phyloP scores from a whole-genome alignment of 2,113 vertebrate genomes.

The Cephalopterus ornatus region DNA sequence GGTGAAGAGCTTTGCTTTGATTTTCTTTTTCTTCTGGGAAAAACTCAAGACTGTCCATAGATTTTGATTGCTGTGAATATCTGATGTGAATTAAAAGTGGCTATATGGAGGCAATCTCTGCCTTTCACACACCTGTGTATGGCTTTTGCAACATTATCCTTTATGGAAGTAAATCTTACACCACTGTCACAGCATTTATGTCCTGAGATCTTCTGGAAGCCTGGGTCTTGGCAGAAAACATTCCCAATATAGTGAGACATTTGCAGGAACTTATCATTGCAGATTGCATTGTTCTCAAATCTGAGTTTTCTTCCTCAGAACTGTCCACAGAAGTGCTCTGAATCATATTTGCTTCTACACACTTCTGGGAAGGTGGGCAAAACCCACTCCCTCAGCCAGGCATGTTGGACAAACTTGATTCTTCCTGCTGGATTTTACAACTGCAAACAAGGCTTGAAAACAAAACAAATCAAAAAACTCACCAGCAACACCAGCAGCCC shows the following conservation, averaged over 20 bases:
- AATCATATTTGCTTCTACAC: not conserved
- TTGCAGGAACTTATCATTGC: not conserved
- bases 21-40: not conserved
- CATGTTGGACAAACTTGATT: not conserved
- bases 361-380: not conserved
- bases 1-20: not conserved
- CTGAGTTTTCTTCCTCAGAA: not conserved
- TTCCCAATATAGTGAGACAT: not conserved
- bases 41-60: not conserved
- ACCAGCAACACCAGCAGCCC: not conserved
- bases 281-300: not conserved
- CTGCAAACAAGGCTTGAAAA: not conserved
- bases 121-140: not conserved
- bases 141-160: not conserved
- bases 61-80: not conserved
- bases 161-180: not conserved
- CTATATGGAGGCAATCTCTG: not conserved
- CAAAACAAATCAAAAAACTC: not conserved
- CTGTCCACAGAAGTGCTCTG: not conserved
- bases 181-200: not conserved
- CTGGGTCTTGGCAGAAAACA: not conserved
- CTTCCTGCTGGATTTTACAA: constrained; percentile 18
- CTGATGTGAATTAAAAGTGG: not conserved
- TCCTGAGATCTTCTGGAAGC: not conserved
- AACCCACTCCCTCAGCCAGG: not conserved